Conservation (phyloP, 1,140 invertebrate species). For the Anagrus nilaparvatae region DNA sequence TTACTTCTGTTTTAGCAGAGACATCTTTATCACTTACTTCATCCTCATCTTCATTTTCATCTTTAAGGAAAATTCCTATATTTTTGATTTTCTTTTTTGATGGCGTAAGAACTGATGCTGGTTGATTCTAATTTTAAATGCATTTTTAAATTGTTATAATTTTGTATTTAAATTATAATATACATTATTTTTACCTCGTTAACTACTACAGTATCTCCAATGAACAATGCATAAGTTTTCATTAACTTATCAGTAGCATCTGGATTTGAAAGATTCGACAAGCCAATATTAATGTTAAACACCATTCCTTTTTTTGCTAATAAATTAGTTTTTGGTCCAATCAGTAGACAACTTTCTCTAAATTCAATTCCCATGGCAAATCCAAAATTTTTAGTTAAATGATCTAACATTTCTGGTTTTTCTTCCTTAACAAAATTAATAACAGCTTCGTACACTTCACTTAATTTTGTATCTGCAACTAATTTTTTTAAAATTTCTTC, state of each 20-base stretch:
- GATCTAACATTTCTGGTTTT: constrained; percentile 77
- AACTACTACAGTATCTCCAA: constrained; percentile 94
- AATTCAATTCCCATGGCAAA: constrained; percentile 98
- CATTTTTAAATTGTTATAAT: constrained; percentile 4
- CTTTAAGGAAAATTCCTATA: constrained; percentile 92
- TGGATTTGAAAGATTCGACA: constrained; percentile 78
- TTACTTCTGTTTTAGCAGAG: constrained; percentile 50
- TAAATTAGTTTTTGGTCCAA: constrained; percentile 79
- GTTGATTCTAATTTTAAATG: constrained; percentile 46
- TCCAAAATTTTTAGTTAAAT: constrained; percentile 90
- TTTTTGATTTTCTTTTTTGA: constrained; percentile 95
- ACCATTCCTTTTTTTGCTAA: constrained; percentile 91
- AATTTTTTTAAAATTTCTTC: constrained; percentile 84
- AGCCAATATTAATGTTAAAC: constrained; percentile 91
- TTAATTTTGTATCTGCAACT: constrained; percentile 72
- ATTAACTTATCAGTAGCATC: constrained; percentile 74
- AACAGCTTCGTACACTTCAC: constrained; percentile 81
- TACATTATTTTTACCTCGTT: constrained; percentile 56
- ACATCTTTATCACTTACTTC: constrained; percentile 64
- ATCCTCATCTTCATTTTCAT: constrained; percentile 81
- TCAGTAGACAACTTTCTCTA: constrained; percentile 84
- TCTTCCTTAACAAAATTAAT: constrained; percentile 78
- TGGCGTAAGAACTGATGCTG: constrained; percentile 81
- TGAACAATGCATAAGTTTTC: constrained; percentile 88
- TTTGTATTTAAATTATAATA: background rate